phyloP scores from a whole-genome alignment of 2,113 vertebrate species.

The Pterocles burchelli region DNA sequence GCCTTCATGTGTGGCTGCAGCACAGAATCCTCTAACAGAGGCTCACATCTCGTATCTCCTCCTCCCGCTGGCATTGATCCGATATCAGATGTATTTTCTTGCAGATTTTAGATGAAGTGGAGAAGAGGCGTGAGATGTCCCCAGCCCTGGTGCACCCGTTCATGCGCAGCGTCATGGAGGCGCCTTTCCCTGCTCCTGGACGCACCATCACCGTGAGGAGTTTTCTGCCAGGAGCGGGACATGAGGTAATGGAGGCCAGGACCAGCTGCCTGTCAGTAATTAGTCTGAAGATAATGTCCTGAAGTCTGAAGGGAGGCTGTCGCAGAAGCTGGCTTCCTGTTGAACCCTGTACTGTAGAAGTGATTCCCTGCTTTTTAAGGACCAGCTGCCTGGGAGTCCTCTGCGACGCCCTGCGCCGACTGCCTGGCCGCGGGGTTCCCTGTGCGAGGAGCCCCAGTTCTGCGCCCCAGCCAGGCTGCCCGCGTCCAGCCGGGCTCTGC shows the following conservation, averaged over 20 bases:
- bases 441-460: not conserved
- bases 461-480: not conserved
- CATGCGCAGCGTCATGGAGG: slow-evolving; percentile 97
- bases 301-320: not conserved
- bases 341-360: not conserved
- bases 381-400: not conserved
- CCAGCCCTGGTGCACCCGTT: slow-evolving; percentile 92
- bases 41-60: fast-evolving
- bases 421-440: fast-evolving
- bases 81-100: not conserved
- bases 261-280: not conserved
- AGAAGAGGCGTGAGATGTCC: slow-evolving; percentile 91
- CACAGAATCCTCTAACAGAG: not conserved
- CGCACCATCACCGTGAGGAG: slow-evolving; percentile 91
- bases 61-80: not conserved
- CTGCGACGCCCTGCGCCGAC: not conserved
- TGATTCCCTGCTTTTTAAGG: not conserved
- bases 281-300: not conserved
- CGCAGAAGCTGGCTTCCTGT: not conserved
- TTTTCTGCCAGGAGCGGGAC: slow-evolving; percentile 92
- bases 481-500: not conserved
- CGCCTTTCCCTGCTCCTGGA: slow-evolving; percentile 95
- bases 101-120: slow-evolving; percentile 96
- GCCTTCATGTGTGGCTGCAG: not conserved
- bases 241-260: slow-evolving; percentile 77